Base-by-base conservation (phyloP, 2,113 vertebrate genomes). In the Guaruba guarouba region DNA sequence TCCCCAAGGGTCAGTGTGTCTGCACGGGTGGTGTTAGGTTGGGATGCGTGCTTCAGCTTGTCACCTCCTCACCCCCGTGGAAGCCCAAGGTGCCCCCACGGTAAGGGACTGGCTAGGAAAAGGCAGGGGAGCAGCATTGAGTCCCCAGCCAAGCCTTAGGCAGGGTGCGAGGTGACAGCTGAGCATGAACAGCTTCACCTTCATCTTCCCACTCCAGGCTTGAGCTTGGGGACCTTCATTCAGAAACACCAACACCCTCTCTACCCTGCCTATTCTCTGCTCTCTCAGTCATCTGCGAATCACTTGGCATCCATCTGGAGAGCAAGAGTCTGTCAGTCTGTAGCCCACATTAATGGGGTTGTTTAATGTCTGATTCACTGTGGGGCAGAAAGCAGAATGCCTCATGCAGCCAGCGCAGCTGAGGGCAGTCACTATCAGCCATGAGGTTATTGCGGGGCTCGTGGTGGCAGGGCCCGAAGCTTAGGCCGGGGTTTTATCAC, bases 21-120 rank as follows among this genome's bases (percentile, higher is more conserved):
- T 3, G 10, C 35, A 18, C 0, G 0, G 29, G 8, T 46, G 27
- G 6, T 63, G n/a, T 48, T 49, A 33, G 25, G 7, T 14, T 66
- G 55, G 17, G n/a, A 5, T 62, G 57, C 48, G 13, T 63, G 37
- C 37, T 76, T 49, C 51, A 9, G 27, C 76, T 69, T 86, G 44
- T 9, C 31, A 68, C 12, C 33, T 78, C 39, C 31, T 46, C 13
- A 3, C 5, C 17, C 19, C 15, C 0, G 0, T 52, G 67, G 70
- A 57, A 90, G 15, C 44, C 17, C 18, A 27, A 10, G 24, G 16
- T 52, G 29, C 3, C 17, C 7, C 2, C 27, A 23, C 27, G 29
- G 17, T 41, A 35, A 35, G 66, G 24, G 13, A 23, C 24, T n/a
- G 31, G 49, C 48, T n/a, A 22, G 24, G 35, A 68, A 39, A 84